Evolutionary conservation across 1,140 invertebrate genomes (phyloP).

Genomic region (Ceratitis capitata): DNA sequence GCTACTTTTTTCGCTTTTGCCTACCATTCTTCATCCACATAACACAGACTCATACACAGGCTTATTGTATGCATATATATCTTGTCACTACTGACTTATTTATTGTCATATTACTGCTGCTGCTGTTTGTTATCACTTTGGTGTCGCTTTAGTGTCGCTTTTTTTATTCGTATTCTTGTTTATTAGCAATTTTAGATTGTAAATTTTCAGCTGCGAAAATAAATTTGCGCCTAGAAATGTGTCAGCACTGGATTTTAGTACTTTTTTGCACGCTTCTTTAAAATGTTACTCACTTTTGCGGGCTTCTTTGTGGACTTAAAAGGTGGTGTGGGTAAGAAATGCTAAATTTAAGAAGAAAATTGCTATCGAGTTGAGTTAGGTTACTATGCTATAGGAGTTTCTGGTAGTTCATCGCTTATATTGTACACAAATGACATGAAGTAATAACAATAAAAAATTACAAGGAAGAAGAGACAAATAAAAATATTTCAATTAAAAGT

Average conservation of each 20-base stretch:
- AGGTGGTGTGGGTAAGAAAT: no score
- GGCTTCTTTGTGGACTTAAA: no score
- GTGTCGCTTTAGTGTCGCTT: slow-evolving; percentile 7
- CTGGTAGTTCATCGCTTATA: no score
- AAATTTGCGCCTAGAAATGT: not conserved
- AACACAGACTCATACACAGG: not conserved
- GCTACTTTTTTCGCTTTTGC: not conserved
- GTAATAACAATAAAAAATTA: no score
- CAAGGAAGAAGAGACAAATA: no score
- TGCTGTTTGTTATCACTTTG: slow-evolving; percentile 20
- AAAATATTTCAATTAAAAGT: no score
- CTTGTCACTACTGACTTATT: not conserved
- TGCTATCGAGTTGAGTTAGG: no score
- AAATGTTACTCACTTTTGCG: not conserved
- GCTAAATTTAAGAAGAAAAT: no score
- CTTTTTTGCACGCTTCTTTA: not conserved
- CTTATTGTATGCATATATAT: not conserved
- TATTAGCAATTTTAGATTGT: not conserved
- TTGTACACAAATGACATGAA: no score
- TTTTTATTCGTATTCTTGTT: not conserved
- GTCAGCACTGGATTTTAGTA: not conserved
- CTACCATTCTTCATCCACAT: not conserved
- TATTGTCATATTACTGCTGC: not conserved
- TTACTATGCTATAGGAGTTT: no score
- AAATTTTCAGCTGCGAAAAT: not conserved